These are phyloP conservation scores for Psittacula derbiana DNA, from an alignment of 2,797 vertebrate genomes.

Conservation along the genomic window DNA sequence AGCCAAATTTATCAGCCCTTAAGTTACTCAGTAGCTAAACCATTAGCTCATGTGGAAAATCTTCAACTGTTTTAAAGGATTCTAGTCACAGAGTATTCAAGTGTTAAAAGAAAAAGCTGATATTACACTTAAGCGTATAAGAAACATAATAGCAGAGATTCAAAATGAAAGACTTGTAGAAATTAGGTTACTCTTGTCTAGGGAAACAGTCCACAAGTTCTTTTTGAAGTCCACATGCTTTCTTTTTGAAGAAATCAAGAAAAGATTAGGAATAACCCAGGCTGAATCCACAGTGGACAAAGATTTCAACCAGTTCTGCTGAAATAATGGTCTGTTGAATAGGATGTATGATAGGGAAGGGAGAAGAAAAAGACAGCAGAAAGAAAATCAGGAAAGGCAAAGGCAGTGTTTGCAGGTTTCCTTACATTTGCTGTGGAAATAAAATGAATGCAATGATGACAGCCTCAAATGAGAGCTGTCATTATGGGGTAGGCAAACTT, in stretches of 20 bases:
- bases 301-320: not conserved
- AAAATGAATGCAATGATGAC: no score
- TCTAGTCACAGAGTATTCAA: not conserved
- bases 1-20: not conserved
- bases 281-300: not conserved
- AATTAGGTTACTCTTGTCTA: not conserved
- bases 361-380: no score
- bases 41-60: not conserved
- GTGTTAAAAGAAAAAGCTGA: not conserved
- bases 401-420: not conserved
- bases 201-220: not conserved
- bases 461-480: not conserved
- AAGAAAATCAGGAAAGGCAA: not conserved
- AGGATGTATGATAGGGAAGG: accelerated
- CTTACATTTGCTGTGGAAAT: not conserved
- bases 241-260: not conserved
- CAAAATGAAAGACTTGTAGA: not conserved
- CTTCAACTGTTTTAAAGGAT: not conserved
- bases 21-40: not conserved
- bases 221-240: not conserved
- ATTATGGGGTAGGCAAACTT: accelerated
- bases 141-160: not conserved
- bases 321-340: accelerated
- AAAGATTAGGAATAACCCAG: not conserved
- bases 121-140: not conserved